Evolutionary conservation across 2,888 invertebrate species (phyloP).

Genomic region (Julus scanicus): DNA sequence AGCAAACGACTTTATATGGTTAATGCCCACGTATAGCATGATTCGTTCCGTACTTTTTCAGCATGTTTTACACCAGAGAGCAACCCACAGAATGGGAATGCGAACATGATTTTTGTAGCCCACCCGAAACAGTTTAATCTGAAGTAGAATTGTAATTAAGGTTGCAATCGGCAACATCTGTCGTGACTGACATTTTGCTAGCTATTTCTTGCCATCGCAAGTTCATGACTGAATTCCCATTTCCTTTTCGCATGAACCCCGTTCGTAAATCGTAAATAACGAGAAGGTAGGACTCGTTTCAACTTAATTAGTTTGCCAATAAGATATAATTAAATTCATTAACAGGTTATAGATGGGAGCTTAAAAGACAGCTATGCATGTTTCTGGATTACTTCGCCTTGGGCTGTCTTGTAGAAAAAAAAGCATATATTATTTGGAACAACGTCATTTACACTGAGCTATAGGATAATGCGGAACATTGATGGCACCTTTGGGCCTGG

Average conservation of each 20-base stretch:
- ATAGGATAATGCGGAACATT: not conserved
- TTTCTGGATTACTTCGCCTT: not conserved
- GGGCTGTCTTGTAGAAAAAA: not conserved
- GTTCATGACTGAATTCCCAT: not conserved
- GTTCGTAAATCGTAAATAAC: not conserved
- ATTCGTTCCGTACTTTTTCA: not conserved
- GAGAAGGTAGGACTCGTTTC: not conserved
- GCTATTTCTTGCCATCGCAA: not conserved
- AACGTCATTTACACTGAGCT: slow-evolving; percentile 1
- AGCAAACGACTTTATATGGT: not conserved
- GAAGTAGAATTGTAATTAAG: not conserved
- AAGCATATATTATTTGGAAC: not conserved
- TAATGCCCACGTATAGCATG: not conserved
- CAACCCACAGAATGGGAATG: not conserved
- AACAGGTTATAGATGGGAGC: not conserved
- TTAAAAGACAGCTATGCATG: not conserved
- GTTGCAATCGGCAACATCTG: not conserved
- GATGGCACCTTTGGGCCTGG: not conserved
- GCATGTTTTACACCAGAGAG: not conserved
- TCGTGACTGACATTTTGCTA: not conserved
- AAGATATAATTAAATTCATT: not conserved
- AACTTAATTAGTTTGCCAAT: not conserved
- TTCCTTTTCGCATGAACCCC: not conserved
- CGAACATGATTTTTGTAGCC: not conserved
- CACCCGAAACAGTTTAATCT: not conserved